phyloP scores from a whole-genome alignment of 2,113 vertebrate genomes.

The Neodon shergylaensis region DNA sequence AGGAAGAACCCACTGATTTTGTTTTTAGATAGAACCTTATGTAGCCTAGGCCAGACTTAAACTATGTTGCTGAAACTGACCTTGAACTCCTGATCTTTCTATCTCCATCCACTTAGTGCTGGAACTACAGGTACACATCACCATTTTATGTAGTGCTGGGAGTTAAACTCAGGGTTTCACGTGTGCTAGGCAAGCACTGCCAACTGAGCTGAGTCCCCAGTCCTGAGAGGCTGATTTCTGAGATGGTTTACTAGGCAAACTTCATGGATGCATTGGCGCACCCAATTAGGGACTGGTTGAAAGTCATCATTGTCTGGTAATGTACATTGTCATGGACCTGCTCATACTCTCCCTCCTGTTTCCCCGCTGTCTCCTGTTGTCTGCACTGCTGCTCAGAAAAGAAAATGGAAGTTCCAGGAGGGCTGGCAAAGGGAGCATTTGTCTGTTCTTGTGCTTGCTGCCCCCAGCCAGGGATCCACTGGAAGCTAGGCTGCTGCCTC shows the following conservation, averaged over 20 bases:
- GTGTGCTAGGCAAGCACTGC: not conserved
- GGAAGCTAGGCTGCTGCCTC: not conserved
- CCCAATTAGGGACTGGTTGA: accelerated
- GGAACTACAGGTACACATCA: no score
- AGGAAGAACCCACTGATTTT: not conserved
- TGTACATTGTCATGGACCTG: not conserved
- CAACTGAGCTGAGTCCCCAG: not conserved
- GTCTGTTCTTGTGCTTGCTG: not conserved
- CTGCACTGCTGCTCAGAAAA: not conserved
- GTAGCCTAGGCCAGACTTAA: not conserved
- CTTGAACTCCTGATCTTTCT: not conserved
- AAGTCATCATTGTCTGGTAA: not conserved
- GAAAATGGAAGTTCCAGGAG: not conserved
- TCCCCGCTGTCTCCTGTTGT: not conserved
- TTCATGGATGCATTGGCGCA: not conserved
- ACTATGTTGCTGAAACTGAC: not conserved
- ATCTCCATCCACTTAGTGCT: not conserved
- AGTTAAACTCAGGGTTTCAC: not conserved
- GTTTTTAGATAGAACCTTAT: not conserved
- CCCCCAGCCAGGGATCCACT: not conserved
- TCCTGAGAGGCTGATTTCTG: not conserved
- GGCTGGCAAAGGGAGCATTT: not conserved
- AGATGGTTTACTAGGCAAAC: not conserved
- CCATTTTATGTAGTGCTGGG: not conserved
- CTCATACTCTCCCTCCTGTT: not conserved